Base-by-base conservation (phyloP, 2,888 invertebrate species). In the Limnephilus auricula region DNA sequence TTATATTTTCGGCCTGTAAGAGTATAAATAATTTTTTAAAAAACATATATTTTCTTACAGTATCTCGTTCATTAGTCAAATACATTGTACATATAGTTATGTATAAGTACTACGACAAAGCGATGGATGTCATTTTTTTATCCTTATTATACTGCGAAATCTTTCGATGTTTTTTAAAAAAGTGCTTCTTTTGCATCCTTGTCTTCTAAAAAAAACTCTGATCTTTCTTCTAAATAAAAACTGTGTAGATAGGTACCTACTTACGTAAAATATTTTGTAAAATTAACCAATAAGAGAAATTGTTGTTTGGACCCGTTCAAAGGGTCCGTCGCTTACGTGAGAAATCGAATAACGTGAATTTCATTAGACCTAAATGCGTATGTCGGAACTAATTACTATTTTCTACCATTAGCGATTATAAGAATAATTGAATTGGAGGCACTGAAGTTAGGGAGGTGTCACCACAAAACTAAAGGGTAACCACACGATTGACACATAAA, bases 381-480 rank as follows among this genome's bases (percentile, higher is more conserved):
- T n/a, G 65, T 25, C 25, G 25, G 65, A 65, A n/a, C 65, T 65
- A 65, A 65, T 65, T 65, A 65, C 65, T 65, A 65, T 65, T 25
- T 65, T 65, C 65, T 65, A 65, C 65, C 65, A 65, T 65, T 65
- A 25, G 65, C 65, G 65, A 65, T 65, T 65, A 65, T 25, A 65
- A 65, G n/a, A 65, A 65, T 65, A 65, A 65, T 65, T 65, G 65
- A 65, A 65, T 65, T 65, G 65, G 65, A n/a, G n/a, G 65, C 25
- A 65, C 25, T 65, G n/a, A 65, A 65, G 65, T 65, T 65, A 65
- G 65, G 65, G 65, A 65, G 65, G 25, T n/a, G 25, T 65, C 9
- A 65, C 65, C 25, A 65, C 65, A n/a, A 25, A 65, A 65, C 65
- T 65, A 84, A 84, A 45, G 84, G 40, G 34, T 84, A n/a, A 84